Percentiles rank a stretch among this genome's conserved stretches.
Evolutionary conservation across 2,797 vertebrate species (phyloP).

Genomic region (Valencia hispanica): DNA sequence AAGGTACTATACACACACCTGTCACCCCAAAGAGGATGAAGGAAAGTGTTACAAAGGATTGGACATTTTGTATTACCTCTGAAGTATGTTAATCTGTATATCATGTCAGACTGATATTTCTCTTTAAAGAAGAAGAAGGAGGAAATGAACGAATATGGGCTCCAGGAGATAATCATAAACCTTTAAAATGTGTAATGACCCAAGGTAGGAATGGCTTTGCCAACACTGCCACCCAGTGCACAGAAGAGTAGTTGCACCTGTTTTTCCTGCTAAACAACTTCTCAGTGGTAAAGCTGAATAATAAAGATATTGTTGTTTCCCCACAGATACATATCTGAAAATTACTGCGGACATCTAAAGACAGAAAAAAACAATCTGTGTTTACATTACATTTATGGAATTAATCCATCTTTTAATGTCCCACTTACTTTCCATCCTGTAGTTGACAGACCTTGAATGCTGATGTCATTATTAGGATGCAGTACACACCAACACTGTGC

Average conservation of each 20-base stretch:
- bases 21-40: not conserved
- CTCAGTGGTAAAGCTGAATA: constrained; percentile 2
- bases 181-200: not conserved
- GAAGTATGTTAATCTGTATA: constrained; percentile 12
- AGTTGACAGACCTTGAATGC: constrained; percentile 63
- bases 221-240: constrained; percentile 71
- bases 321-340: not conserved
- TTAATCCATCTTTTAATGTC: constrained; percentile 22
- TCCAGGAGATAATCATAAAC: constrained; percentile 40
- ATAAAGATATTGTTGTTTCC: constrained; percentile 19
- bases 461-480: constrained; percentile 70
- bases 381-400: constrained; percentile 31
- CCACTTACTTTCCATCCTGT: constrained; percentile 37
- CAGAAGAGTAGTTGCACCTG: constrained; percentile 13
- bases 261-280: constrained; percentile 2
- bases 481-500: constrained; percentile 43
- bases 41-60: not conserved
- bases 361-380: not conserved
- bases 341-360: not conserved
- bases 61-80: constrained; percentile 15
- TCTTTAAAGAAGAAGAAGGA: constrained; percentile 24
- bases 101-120: constrained; percentile 18
- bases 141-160: constrained; percentile 8
- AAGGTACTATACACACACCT: not conserved
- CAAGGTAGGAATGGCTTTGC: constrained; percentile 42